Evolutionary conservation across 2,797 vertebrate genomes (phyloP).

Genomic region (Microhierax caerulescens): DNA sequence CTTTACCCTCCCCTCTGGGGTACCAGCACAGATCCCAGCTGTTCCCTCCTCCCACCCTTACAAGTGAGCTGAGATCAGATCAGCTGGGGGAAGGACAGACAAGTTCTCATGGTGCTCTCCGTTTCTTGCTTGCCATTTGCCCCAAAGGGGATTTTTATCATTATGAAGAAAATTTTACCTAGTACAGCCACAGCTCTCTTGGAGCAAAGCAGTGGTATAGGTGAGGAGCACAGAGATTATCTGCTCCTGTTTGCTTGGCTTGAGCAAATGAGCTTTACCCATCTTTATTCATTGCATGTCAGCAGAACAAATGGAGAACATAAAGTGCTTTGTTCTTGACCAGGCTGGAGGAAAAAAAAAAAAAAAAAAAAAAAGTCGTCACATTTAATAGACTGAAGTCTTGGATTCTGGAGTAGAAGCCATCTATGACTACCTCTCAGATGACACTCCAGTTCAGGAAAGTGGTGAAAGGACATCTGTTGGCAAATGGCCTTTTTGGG

Average conservation of each 20-base stretch:
- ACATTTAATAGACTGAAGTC: neutral
- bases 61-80: neutral
- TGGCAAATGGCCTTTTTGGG: conserved; percentile 14
- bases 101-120: neutral
- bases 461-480: conserved; percentile 13
- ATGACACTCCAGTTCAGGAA: neutral
- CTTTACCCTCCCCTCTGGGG: neutral
- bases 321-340: neutral
- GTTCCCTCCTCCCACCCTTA: neutral
- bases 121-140: neutral
- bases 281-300: neutral
- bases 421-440: neutral
- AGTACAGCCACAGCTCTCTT: neutral
- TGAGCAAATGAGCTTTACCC: neutral
- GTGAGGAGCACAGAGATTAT: neutral
- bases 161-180: neutral
- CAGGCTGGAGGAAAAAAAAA: neutral
- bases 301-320: neutral
- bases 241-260: neutral
- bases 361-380: neutral
- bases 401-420: neutral
- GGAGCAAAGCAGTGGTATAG: neutral
- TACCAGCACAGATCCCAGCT: neutral
- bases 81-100: neutral
- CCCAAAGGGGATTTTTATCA: neutral